phyloP scores from a whole-genome alignment of 2,113 vertebrate genomes.

The Burhinus oedicnemus region DNA sequence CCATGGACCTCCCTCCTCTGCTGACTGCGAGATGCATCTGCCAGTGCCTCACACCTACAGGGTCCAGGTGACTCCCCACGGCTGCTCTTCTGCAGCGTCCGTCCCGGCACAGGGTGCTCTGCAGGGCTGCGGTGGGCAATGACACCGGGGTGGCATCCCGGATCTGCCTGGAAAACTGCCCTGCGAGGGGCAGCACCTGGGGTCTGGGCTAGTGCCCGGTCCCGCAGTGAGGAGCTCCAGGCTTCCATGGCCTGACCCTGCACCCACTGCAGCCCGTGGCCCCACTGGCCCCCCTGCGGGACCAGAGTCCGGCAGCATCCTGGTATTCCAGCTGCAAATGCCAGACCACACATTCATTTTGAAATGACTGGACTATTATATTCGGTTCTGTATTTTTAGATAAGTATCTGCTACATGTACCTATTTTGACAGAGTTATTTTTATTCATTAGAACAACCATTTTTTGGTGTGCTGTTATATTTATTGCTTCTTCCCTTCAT shows the following conservation, averaged over 20 bases:
- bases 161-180: neutral
- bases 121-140: neutral
- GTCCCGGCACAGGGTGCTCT: neutral
- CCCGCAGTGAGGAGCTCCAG: too few species aligned
- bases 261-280: neutral
- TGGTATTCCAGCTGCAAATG: neutral
- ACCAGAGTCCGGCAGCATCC: neutral
- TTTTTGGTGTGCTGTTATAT: neutral
- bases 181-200: neutral
- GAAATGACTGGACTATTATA: neutral
- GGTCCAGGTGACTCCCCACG: neutral
- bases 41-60: neutral
- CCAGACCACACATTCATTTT: neutral
- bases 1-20: neutral
- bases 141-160: neutral
- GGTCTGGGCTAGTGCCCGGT: neutral
- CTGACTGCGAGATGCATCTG: neutral
- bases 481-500: neutral
- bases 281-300: fast-evolving
- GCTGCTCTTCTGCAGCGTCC: too few species aligned
- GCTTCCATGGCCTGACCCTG: too few species aligned
- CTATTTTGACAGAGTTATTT: neutral
- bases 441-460: neutral
- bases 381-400: neutral
- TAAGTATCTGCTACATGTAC: neutral